phyloP scores from a whole-genome alignment of 2,113 vertebrate genomes.

The Larimichthys crocea region DNA sequence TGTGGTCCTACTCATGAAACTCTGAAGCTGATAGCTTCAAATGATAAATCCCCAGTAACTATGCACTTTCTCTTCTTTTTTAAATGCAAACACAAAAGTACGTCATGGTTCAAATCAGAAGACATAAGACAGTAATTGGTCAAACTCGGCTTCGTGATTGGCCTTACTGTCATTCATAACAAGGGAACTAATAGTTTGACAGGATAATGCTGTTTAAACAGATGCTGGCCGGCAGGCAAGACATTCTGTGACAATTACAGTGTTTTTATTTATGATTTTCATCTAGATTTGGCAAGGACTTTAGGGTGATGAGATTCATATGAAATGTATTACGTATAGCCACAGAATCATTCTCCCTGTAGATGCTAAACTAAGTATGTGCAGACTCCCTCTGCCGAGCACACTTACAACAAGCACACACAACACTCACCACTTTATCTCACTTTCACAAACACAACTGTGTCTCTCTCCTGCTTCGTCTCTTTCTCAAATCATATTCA shows the following conservation, averaged over 20 bases:
- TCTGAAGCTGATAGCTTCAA: too few species aligned
- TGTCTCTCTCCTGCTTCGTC: constrained; percentile 4
- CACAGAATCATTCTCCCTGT: background rate
- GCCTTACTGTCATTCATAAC: constrained; percentile 1
- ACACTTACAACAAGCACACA: background rate
- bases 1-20: too few species aligned
- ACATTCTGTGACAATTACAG: constrained; percentile 22
- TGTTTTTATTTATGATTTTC: constrained; percentile 20
- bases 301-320: background rate
- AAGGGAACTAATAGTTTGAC: background rate
- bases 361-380: background rate
- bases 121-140: background rate
- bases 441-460: constrained; percentile 20
- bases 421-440: constrained; percentile 14
- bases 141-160: background rate
- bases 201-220: constrained; percentile 11
- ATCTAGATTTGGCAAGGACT: constrained; percentile 21
- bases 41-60: background rate
- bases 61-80: background rate
- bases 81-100: background rate
- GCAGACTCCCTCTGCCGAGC: background rate
- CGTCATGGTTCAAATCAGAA: constrained; percentile 1
- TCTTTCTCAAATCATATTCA: constrained; percentile 52
- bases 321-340: constrained; percentile 9
- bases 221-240: constrained; percentile 2